Base-by-base conservation (phyloP, 2,888 invertebrate genomes). In the Amphipyra tragopoginis region DNA sequence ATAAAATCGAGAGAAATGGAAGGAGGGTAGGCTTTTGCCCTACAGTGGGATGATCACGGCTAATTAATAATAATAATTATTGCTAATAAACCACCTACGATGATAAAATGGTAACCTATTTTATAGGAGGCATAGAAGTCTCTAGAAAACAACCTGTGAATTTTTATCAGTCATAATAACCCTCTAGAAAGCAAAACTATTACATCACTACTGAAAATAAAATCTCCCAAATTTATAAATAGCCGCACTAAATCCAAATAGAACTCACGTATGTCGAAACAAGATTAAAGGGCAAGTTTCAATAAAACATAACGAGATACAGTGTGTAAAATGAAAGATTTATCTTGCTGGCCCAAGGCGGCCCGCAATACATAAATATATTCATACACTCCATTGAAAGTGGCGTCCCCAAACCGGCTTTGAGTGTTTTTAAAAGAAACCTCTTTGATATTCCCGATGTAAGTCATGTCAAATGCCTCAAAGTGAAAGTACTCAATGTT, bases 301-400 rank as follows among this genome's bases (percentile, higher is more conserved):
- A 88, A 90, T 90, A 88, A 89, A 88, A 87, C 80, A 87, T 90
- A 88, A 91, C 86, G 83, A 86, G 83, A 85, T 81, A 80, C 81
- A 77, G 83, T 82, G 87, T 88, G 88, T 88, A 86, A 91, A 90
- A 90, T 87, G 84, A 90, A 91, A 89, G 88, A 90, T 92, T 91
- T 92, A 91, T 91, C 84, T 85, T 69, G 72, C 72, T 63, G 65
- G 72, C 75, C 79, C 75, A 78, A 83, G 76, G 79, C 78, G 83
- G 83, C 82, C 80, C 61, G 72, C 78, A 71, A 64, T 77, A 83
- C 77, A 86, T 90, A 90, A 89, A 92, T 91, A 90, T 86, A 91
- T 91, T 91, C 90, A 89, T 88, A 86, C 83, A 83, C 81, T 86
- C 85, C 80, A 90, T 89, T 91, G 91, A 91, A 90, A 89, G 87